Percentiles rank a stretch among this genome's conserved stretches.
phyloP scores from a whole-genome alignment of 2,113 vertebrate species.

The Neolamprologus sp. region DNA sequence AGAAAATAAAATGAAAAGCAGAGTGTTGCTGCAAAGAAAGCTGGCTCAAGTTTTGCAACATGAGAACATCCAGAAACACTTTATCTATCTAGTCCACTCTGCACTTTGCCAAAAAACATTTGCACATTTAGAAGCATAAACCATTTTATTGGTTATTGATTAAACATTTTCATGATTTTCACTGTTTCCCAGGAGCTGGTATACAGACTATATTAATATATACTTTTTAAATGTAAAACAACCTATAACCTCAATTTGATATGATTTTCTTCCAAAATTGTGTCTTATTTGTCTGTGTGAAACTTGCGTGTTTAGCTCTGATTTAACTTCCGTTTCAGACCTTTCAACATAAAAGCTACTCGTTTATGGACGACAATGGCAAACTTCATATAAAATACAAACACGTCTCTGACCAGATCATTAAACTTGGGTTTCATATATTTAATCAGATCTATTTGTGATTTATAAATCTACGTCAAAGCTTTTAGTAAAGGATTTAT shows the following conservation, averaged over 20 bases:
- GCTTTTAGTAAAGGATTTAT: not conserved
- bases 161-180: not conserved
- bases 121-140: not conserved
- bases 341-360: not conserved
- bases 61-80: not conserved
- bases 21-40: not conserved
- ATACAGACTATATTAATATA: not conserved
- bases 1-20: not conserved
- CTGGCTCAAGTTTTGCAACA: not conserved
- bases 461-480: not conserved
- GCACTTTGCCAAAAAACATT: not conserved
- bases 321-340: not conserved
- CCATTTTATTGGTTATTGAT: not conserved
- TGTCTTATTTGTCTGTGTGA: not conserved
- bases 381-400: not conserved
- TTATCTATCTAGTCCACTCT: not conserved
- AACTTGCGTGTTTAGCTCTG: not conserved
- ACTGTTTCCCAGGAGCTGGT: not conserved
- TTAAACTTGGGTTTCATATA: not conserved
- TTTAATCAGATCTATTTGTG: not conserved
- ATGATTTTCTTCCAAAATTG: not conserved
- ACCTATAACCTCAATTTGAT: not conserved
- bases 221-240: not conserved
- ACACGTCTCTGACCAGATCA: not conserved
- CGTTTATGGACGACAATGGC: not conserved